These are phyloP conservation scores for Cyrtonyx montezumae DNA, from an alignment of 2,113 vertebrate genomes.

Conservation along the genomic window DNA sequence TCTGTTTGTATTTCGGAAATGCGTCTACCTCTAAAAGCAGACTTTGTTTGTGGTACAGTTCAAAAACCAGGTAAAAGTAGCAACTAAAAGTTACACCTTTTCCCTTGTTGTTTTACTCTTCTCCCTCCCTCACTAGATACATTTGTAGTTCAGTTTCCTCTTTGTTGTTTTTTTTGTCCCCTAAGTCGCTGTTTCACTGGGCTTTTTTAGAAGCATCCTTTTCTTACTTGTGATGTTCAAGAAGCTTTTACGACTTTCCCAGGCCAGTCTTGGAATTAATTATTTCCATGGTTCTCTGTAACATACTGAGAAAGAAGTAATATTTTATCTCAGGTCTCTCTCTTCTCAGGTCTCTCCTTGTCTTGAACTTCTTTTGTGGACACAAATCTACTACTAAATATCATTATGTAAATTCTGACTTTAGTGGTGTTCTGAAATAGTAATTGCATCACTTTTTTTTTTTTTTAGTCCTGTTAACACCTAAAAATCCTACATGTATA, in stretches of 20 bases:
- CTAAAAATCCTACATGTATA: neutral
- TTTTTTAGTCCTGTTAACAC: neutral
- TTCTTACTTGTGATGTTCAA: neutral
- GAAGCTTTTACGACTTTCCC: neutral
- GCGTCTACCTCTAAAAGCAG: conserved; percentile 93
- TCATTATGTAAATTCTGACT: neutral
- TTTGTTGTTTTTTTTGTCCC: neutral
- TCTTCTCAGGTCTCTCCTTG: too few species aligned
- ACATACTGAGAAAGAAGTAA: neutral
- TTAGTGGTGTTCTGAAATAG: neutral
- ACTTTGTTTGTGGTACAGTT: conserved; percentile 89
- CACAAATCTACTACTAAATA: neutral
- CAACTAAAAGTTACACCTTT: neutral
- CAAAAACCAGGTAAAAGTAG: conserved; percentile 86
- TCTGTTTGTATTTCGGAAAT: conserved; percentile 90
- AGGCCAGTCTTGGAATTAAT: neutral
- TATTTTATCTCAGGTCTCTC: neutral
- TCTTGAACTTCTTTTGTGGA: neutral
- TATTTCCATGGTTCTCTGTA: neutral
- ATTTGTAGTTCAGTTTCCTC: neutral
- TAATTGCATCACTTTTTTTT: neutral
- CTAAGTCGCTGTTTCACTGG: accelerated
- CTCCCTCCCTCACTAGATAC: accelerated
- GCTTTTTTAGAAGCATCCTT: neutral
- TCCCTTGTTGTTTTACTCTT: accelerated